Conservation (phyloP, 2,888 invertebrate species). For the Melanchra persicariae region DNA sequence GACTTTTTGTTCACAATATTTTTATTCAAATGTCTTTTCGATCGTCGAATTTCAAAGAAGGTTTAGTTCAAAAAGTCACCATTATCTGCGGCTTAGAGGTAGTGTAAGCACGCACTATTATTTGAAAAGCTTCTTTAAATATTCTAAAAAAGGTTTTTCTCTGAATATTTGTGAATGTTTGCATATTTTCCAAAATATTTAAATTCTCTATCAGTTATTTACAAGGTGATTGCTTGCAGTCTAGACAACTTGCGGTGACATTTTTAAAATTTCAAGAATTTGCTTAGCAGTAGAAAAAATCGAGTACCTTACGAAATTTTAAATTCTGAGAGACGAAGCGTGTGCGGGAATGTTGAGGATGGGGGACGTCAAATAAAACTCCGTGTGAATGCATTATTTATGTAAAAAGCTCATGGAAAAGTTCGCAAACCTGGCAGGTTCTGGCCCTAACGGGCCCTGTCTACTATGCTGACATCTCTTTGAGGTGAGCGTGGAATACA, state of each 20-base stretch:
- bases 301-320: background rate
- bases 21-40: conserved; percentile 35
- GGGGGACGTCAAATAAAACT: background rate
- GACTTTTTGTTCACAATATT: conserved; percentile 34
- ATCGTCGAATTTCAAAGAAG: conserved; percentile 42
- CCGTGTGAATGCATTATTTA: conserved; percentile 6
- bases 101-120: conserved; percentile 25
- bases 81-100: conserved; percentile 46
- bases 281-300: conserved; percentile 1
- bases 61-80: conserved; percentile 29
- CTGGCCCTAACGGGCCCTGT: too few species aligned
- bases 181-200: conserved; percentile 19
- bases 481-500: too few species aligned
- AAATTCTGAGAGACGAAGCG: conserved; percentile 16
- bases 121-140: background rate
- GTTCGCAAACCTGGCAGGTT: background rate
- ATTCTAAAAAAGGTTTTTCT: conserved; percentile 29
- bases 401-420: background rate
- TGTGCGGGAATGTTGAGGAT: background rate
- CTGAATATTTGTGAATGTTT: conserved; percentile 21
- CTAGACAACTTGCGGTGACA: conserved; percentile 44
- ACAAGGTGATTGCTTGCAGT: conserved; percentile 30
- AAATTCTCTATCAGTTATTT: conserved; percentile 43
- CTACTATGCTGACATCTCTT: too few species aligned
- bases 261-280: conserved; percentile 26